Percentiles rank a stretch among this genome's conserved stretches.
These are phyloP conservation scores for Dromococcyx pavoninus DNA, from an alignment of 2,797 vertebrate genomes.

Conservation along the genomic window DNA sequence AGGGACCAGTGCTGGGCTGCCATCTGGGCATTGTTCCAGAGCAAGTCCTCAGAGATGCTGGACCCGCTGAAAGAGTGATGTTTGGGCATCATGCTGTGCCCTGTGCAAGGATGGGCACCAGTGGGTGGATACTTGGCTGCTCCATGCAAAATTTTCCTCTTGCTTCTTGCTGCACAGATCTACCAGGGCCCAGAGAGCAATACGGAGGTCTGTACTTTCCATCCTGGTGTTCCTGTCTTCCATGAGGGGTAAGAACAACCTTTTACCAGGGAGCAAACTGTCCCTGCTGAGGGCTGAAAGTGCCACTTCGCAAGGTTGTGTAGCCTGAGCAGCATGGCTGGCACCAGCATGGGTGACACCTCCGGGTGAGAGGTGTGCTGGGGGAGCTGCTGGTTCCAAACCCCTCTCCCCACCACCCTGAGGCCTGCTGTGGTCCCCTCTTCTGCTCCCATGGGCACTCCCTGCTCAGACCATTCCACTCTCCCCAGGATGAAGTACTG, in stretches of 20 bases:
- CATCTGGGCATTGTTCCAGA: not conserved
- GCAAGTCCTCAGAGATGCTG: not conserved
- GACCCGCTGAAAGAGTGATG: not conserved
- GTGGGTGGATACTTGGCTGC: fast-evolving
- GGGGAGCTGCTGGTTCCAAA: not conserved
- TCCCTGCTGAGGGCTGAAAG: not conserved
- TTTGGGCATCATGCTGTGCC: not conserved
- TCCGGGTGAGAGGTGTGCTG: not conserved
- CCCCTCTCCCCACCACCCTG: not conserved
- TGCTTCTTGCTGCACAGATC: slow-evolving; percentile 66
- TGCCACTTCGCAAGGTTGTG: fast-evolving
- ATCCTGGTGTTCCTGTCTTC: slow-evolving; percentile 89
- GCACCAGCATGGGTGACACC: fast-evolving
- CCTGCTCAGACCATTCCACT: not conserved
- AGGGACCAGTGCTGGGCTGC: not conserved
- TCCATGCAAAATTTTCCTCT: not conserved
- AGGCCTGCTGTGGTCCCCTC: not conserved
- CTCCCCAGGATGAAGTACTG: slow-evolving; percentile 91
- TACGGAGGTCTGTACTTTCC: slow-evolving; percentile 82
- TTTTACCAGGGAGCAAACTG: not conserved
- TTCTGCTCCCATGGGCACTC: not conserved
- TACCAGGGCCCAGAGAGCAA: slow-evolving; percentile 84
- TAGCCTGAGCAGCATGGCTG: not conserved
- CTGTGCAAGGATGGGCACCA: fast-evolving
- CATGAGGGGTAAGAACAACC: slow-evolving; percentile 87